Evolutionary conservation across 2,797 vertebrate genomes (phyloP), one percentile per base, ranked within the genome.

Genomic region (Crypturellus tataupa): DNA sequence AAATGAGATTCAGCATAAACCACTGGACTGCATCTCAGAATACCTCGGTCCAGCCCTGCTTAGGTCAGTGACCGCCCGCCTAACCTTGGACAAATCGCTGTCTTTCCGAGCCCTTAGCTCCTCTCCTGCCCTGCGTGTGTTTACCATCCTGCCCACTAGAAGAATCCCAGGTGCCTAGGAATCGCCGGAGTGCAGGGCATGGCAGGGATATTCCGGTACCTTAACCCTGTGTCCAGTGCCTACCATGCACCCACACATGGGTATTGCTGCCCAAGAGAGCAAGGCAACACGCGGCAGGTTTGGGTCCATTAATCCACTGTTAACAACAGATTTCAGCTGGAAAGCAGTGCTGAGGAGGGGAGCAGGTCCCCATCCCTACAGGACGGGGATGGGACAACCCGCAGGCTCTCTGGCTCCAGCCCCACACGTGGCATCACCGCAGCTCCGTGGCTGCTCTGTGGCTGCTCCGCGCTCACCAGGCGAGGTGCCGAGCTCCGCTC

Each of bases 1-100:
- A 93, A 97, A 96, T 88, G 87, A 95, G 94, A 97, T 95, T 94
- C 89, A 95, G 85, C 91, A 96, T 73, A 94, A 96, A 96, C 85
- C 91, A 93, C 85, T 71, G 93, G 83, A 42, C 91, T 91, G 94
- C 70, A 79, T 90, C 95, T 96, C 92, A 91, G 92, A 95, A 94
- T 90, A 95, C 92, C 86, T 88, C 91, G 80, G 83, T 85, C 80
- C 89, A 71, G 93, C 78, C 70, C 89, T 88, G 80, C 88, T 84
- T 93, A 90, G 86, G 94, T 70, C 89, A 84, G 90, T 68, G 90
- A 95, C 87, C 9, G 2, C 80, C 62, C 12, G 27, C 0, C 12
- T 87, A 87, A 95, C 95, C 94, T 93, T 85, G 85, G 83, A 14
- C 68, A 93, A 90, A 89, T 33, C 64, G 11, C 53, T 2, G 0